These are phyloP conservation scores for Nematopogon swammerdamellus DNA, from an alignment of 2,888 invertebrate genomes.

Conservation along the genomic window DNA sequence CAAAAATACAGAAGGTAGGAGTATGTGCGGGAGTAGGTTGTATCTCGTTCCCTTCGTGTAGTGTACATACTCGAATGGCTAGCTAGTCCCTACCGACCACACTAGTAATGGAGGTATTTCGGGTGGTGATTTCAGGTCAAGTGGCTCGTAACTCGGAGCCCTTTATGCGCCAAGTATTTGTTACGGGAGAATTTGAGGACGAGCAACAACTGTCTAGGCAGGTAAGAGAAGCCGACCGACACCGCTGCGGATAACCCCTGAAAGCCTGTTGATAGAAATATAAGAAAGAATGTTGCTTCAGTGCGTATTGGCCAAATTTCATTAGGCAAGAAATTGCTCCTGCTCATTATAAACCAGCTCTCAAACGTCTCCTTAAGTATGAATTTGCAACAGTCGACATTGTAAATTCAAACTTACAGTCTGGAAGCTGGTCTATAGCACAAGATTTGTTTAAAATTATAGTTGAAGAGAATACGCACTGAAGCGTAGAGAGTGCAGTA, in stretches of 20 bases:
- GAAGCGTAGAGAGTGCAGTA: slow-evolving; percentile 3
- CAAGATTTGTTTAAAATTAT: too few relatives aligned
- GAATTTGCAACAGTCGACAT: slow-evolving; percentile 29
- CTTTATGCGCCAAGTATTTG: slow-evolving; percentile 91
- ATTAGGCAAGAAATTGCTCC: too few relatives aligned
- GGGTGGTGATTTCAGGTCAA: slow-evolving; percentile 56
- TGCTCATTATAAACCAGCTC: background rate
- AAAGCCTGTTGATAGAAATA: background rate
- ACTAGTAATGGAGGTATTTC: slow-evolving; percentile 18
- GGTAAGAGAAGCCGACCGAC: slow-evolving; percentile 41
- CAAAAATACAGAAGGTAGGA: too few relatives aligned
- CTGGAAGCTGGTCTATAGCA: background rate
- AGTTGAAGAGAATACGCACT: background rate
- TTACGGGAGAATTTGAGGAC: slow-evolving; percentile 64
- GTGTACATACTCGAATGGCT: too few relatives aligned
- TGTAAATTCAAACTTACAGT: slow-evolving; percentile 30
- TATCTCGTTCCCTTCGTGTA: too few relatives aligned
- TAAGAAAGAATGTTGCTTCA: background rate
- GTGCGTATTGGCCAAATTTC: background rate
- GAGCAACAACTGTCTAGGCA: slow-evolving; percentile 61
- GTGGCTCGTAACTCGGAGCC: slow-evolving; percentile 96
- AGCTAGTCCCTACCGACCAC: too few relatives aligned
- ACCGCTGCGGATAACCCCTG: background rate
- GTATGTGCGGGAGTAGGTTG: too few relatives aligned
- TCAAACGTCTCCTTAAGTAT: slow-evolving; percentile 20